Evolutionary conservation across 1,140 invertebrate genomes (phyloP).

Genomic region (Heliconius nattereri): DNA sequence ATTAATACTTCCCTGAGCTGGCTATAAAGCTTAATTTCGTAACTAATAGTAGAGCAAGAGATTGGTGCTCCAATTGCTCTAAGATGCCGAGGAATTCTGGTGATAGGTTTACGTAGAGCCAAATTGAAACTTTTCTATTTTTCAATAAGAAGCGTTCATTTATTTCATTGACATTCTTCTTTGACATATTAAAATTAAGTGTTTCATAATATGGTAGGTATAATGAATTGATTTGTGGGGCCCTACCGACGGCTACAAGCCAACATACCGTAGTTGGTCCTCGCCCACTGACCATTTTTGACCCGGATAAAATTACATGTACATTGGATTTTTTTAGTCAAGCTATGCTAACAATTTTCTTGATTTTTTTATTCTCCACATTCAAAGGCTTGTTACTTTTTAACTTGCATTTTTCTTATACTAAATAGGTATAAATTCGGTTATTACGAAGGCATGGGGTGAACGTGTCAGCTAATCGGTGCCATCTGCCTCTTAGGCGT

Average conservation of each 20-base stretch:
- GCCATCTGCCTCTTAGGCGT: conserved; percentile 20
- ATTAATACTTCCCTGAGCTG: too few relatives aligned
- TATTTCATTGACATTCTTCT: not conserved
- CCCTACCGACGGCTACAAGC: conserved; percentile 17
- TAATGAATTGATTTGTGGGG: not conserved
- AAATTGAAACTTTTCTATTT: not conserved
- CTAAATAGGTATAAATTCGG: not conserved
- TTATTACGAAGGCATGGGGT: not conserved
- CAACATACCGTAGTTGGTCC: conserved; percentile 40
- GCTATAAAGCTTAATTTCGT: too few relatives aligned
- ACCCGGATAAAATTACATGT: conserved; percentile 32
- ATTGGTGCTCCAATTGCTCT: too few relatives aligned
- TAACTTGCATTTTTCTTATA: too few relatives aligned
- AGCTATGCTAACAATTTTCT: not conserved
- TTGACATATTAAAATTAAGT: not conserved
- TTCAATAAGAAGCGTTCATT: not conserved
- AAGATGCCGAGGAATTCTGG: not conserved
- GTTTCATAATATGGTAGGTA: not conserved
- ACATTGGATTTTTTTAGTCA: not conserved
- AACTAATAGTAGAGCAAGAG: too few relatives aligned
- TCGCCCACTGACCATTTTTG: conserved; percentile 35
- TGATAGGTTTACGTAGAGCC: not conserved
- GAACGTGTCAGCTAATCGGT: conserved; percentile 26
- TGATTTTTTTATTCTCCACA: not conserved
- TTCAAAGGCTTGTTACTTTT: too few relatives aligned